Base-by-base conservation (phyloP, 2,888 invertebrate species). In the Helleia helle region DNA sequence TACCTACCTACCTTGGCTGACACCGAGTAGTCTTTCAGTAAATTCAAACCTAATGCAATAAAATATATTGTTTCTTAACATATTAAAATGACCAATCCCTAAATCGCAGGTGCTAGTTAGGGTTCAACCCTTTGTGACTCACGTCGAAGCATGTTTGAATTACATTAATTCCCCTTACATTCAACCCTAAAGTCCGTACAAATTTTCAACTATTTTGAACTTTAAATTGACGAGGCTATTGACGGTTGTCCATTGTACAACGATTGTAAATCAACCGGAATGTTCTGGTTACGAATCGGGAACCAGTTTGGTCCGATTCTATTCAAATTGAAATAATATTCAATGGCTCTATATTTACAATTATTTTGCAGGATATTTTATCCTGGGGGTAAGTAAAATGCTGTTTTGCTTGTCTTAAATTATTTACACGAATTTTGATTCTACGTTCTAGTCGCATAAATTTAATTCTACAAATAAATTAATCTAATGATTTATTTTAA, bases 151-250 rank as follows among this genome's bases (percentile, higher is more conserved):
- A 12, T 44, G 42, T 48, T 27, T 44, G 46, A 48, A 43, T 42
- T 49, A 49, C 15, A 47, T 48, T 44, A 40, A 43, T 51, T 55
- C 56, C 58, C 59, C 59, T 51, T 49, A 47, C 45, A 44, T 48
- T 41, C 47, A 48, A 41, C 41, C 31, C 30, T 28, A 41, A 45
- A 42, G 27, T n/a, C n/a, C 41, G 26, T 12, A 40, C 28, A 44
- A 37, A 46, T 41, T 43, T 44, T 44, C 46, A 51, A 47, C 49
- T 45, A 52, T 43, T 41, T 49, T 52, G 44, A 55, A 50, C 52
- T 49, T 47, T 52, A 49, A 46, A 48, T 46, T 38, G 31, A 29
- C 48, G 15, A 45, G 36, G 38, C 45, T 48, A 52, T 46, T 41
- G 46, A 38, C 18, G 47, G 47, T 49, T 45, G 47, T 41, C 39